phyloP scores from a whole-genome alignment of 2,797 vertebrate species.

The Thalassophryne amazonica region DNA sequence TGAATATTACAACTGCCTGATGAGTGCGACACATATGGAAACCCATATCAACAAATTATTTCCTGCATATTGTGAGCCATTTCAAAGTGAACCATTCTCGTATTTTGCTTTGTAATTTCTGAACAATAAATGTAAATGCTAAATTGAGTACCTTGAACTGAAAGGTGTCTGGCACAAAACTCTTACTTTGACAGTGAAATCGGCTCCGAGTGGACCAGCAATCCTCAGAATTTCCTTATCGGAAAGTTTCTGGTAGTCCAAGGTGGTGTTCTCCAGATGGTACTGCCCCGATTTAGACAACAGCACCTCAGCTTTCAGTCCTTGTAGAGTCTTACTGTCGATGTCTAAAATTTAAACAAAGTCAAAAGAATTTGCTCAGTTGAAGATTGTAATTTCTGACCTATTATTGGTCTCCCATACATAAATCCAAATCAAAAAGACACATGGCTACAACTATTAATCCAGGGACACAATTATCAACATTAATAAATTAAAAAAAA shows the following conservation, averaged over 20 bases:
- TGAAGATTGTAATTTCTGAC: no score
- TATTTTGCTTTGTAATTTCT: no score
- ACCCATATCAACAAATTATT: no score
- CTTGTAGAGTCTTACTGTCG: slow-evolving; percentile 92
- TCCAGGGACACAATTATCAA: no score
- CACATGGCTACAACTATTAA: no score
- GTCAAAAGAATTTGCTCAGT: neutral
- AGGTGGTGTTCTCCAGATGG: slow-evolving; percentile 88
- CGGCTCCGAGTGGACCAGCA: slow-evolving; percentile 88
- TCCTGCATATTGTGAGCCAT: no score
- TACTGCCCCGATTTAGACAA: slow-evolving; percentile 83
- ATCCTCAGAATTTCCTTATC: slow-evolving; percentile 93
- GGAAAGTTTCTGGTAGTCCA: slow-evolving; percentile 91
- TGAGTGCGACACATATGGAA: no score
- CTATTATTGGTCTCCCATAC: no score
- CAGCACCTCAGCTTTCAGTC: slow-evolving; percentile 81
- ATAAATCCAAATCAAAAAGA: no score
- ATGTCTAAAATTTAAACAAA: slow-evolving; percentile 75
- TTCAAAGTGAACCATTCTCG: no score
- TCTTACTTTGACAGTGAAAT: slow-evolving; percentile 94
- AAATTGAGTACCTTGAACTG: neutral
- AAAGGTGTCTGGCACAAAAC: neutral
- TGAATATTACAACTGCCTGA: no score
- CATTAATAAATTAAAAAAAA: no score
- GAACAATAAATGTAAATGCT: neutral